Base-by-base conservation (phyloP, 1,140 invertebrate genomes). In the Spodoptera litura region DNA sequence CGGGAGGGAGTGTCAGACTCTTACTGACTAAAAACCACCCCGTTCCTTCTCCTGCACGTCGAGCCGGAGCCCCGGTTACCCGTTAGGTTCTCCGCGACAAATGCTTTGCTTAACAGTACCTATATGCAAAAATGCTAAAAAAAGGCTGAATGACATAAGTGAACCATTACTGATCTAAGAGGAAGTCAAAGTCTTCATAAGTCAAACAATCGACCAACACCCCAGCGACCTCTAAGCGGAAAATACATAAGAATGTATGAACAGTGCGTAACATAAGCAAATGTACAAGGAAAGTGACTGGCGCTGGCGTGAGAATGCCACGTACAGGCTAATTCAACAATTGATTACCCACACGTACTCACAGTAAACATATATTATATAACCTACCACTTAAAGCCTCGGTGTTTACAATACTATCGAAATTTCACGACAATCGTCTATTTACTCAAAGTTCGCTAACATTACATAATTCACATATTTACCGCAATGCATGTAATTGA, bases 241-340 rank as follows among this genome's bases (percentile, higher is more conserved):
- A 44, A 44, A 44, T 44, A 44, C 38, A 44, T 44, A 61, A 35
- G 25, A 56, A 44, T 44, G 13, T 20, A 49, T 49, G 5, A 64
- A 44, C 35, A n/a, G 15, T 8, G 8, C 62, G n/a, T 49, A 64
- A 64, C 15, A 20, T 61, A 20, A 49, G 15, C 38, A 64, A 49
- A 64, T 64, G 20, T 3, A 38, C 62, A 64, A 66, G 49, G 62
- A 66, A 66, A 66, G 31, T 62, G 31, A 62, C 15, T 66, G 38
- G 49, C 62, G 62, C 15, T 66, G 38, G 49, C 62, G 62, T 66
- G 62, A 66, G 15, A 66, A 66, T 49, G n/a, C 38, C 61, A 64
- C 59, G 31, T 38, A 62, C 13, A 15, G 5, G 15, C 31, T 44
- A 49, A 66, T 49, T 49, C 62, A 49, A 66, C 62, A 66, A 66